Conservation (phyloP, 2,888 invertebrate genomes). For the Chironomus tentans region DNA sequence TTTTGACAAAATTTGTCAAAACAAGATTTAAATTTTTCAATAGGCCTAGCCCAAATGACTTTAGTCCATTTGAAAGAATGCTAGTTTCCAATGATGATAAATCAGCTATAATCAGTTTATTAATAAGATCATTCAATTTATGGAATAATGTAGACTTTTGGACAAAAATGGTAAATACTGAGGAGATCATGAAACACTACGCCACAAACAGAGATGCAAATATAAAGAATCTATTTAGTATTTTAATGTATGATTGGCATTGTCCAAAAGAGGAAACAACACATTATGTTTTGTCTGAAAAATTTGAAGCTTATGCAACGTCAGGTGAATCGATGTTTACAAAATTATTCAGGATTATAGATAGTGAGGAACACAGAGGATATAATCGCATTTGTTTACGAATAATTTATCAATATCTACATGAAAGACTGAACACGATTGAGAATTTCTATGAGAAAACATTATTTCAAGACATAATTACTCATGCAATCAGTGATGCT, state of each 20-base stretch:
- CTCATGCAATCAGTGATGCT: not conserved
- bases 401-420: too few relatives aligned
- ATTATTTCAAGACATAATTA: not conserved
- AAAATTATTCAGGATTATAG: too few relatives aligned
- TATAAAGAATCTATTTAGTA: not conserved
- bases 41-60: too few relatives aligned
- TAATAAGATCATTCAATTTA: not conserved
- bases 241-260: not conserved
- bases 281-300: not conserved
- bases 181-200: not conserved
- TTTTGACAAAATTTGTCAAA: too few relatives aligned
- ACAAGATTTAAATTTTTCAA: too few relatives aligned
- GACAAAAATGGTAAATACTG: not conserved
- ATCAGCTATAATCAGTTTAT: not conserved
- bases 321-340: too few relatives aligned
- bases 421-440: not conserved
- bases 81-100: not conserved
- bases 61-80: not conserved
- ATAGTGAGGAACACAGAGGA: too few relatives aligned
- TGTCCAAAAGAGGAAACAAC: not conserved
- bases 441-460: too few relatives aligned
- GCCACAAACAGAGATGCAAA: not conserved
- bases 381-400: too few relatives aligned
- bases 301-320: not conserved
- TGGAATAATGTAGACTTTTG: not conserved